These are phyloP conservation scores for Serinus canaria DNA, from an alignment of 2,113 vertebrate genomes.

Conservation along the genomic window DNA sequence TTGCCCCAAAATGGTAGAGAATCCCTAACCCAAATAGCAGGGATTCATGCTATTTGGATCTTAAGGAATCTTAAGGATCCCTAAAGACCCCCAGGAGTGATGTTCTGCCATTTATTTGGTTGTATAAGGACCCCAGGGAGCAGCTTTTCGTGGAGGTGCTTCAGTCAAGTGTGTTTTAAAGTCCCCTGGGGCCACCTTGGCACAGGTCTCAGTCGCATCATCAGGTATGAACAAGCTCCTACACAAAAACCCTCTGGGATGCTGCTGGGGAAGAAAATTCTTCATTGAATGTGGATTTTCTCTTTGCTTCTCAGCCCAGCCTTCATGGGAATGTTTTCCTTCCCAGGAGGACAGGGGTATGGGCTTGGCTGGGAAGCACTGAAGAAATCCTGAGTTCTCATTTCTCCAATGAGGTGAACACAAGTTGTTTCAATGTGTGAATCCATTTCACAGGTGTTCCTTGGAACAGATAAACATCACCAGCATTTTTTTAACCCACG, in stretches of 20 bases:
- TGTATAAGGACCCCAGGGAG: neutral
- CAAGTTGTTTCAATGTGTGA: neutral
- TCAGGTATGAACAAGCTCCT: neutral
- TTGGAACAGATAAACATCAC: neutral
- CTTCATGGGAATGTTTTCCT: neutral
- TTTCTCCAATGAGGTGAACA: neutral
- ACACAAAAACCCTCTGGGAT: neutral
- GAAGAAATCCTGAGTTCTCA: neutral
- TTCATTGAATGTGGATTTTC: neutral
- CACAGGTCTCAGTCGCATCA: neutral
- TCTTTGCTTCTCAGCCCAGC: neutral
- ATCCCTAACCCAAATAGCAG: no score
- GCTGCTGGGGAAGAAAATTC: neutral
- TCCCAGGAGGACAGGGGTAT: neutral
- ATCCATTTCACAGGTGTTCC: conserved; percentile 9
- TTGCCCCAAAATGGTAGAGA: neutral
- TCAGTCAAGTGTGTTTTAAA: neutral
- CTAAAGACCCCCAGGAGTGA: neutral
- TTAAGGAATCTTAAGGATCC: neutral
- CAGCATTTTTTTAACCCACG: neutral
- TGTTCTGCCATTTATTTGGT: neutral
- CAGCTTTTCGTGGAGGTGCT: neutral
- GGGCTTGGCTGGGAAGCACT: neutral
- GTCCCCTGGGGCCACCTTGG: neutral
- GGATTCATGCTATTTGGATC: neutral